These are phyloP conservation scores for Mesocentrotus franciscanus DNA, from an alignment of 53 echinoderm and acorn worm species.

Conservation along the genomic window DNA sequence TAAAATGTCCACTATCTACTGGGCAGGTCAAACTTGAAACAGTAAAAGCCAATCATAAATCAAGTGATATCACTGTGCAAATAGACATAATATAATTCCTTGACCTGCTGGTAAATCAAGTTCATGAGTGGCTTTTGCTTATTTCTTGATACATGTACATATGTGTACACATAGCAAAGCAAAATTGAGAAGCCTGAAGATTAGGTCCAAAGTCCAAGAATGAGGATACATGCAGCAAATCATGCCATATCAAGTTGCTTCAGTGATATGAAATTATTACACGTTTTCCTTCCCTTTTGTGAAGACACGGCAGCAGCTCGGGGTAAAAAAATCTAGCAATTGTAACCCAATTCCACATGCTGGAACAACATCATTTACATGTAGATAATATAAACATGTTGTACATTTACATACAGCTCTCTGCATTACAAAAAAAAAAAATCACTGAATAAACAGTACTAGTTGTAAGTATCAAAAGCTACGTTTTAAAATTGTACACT, in stretches of 20 bases:
- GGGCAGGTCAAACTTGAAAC: background rate
- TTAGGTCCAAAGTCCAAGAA: background rate
- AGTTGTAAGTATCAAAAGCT: no score
- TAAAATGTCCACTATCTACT: no score
- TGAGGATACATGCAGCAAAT: background rate
- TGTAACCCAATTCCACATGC: no score
- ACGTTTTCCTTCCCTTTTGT: constrained; percentile 16
- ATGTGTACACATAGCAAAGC: background rate
- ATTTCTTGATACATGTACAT: background rate
- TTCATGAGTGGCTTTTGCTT: background rate
- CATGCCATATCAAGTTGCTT: constrained; percentile 17
- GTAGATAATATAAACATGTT: no score
- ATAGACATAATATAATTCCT: background rate
- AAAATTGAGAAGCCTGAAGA: background rate
- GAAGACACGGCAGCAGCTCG: background rate
- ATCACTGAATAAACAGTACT: no score
- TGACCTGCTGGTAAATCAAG: background rate
- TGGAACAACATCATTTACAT: no score
- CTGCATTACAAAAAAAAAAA: no score
- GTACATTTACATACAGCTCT: no score
- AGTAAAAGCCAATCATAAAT: background rate
- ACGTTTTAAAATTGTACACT: no score
- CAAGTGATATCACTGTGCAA: background rate
- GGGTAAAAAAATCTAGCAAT: background rate
- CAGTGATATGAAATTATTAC: background rate